A percentile compares a stretch with the other conserved stretches of the same genome.
phyloP scores from a whole-genome alignment of 2,113 vertebrate species.

The Ia io region DNA sequence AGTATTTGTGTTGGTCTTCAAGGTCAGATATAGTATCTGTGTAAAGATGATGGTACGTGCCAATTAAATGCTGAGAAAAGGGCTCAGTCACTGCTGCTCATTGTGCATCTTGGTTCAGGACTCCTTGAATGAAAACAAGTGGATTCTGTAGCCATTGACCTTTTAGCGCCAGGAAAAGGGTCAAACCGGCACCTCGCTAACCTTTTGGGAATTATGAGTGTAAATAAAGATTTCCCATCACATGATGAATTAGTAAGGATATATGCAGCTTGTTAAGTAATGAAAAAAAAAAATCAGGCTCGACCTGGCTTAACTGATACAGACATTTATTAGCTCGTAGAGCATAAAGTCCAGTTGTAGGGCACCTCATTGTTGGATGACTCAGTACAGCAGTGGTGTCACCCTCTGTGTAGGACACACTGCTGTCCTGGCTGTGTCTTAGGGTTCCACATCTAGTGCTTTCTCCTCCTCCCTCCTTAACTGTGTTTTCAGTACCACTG shows the following conservation, averaged over 20 bases:
- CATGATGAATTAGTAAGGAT: background rate
- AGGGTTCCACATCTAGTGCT: background rate
- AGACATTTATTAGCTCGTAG: background rate
- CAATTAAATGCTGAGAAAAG: background rate
- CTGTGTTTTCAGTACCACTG: background rate
- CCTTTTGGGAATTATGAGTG: background rate
- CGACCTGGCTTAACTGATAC: background rate
- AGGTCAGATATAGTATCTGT: fast-evolving
- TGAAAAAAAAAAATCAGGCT: background rate
- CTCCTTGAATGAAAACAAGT: background rate
- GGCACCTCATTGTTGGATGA: background rate
- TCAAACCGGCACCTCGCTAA: background rate
- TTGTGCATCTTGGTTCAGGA: background rate
- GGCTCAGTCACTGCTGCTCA: background rate
- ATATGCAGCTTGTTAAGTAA: background rate
- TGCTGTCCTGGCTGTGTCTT: background rate
- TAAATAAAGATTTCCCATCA: background rate
- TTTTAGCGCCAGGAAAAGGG: background rate
- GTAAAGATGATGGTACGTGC: background rate
- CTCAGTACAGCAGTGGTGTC: fast-evolving
- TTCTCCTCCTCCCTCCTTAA: background rate
- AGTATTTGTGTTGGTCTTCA: background rate
- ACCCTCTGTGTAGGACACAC: fast-evolving
- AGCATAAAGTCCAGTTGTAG: background rate
- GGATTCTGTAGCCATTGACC: background rate